Evolutionary conservation across 2,113 vertebrate genomes (phyloP).

Genomic region (Lucifuga dentata): DNA sequence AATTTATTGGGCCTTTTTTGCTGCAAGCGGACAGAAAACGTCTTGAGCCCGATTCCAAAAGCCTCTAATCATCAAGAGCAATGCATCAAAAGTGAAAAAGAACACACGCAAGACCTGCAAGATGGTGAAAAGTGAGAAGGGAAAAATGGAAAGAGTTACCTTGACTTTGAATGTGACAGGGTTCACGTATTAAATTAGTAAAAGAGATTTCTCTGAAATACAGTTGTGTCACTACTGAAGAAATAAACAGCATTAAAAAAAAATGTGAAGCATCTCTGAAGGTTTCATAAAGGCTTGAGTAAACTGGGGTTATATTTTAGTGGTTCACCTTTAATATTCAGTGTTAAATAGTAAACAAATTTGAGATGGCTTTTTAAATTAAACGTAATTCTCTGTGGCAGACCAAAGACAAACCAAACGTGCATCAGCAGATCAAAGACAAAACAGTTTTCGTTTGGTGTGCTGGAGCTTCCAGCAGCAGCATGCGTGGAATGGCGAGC

Average conservation of each 20-base stretch:
- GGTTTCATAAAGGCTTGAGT: too few relatives aligned
- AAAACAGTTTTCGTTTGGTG: conserved; percentile 55
- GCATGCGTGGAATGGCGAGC: conserved; percentile 58
- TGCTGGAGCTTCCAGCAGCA: conserved; percentile 61
- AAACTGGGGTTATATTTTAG: too few relatives aligned
- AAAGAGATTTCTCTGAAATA: neutral
- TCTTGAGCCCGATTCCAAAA: conserved; percentile 49
- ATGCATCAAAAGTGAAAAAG: conserved; percentile 47
- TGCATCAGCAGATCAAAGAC: conserved; percentile 72
- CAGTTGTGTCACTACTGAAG: too few relatives aligned
- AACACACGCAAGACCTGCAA: conserved; percentile 23
- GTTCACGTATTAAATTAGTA: neutral
- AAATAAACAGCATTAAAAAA: too few relatives aligned
- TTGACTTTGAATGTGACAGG: neutral
- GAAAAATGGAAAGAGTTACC: neutral
- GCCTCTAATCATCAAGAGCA: conserved; percentile 61
- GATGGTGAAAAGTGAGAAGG: neutral
- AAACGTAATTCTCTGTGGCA: conserved; percentile 34
- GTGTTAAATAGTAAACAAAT: too few relatives aligned
- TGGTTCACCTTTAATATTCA: too few relatives aligned
- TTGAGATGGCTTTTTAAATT: conserved; percentile 12
- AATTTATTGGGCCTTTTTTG: conserved; percentile 43
- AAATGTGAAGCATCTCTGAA: too few relatives aligned
- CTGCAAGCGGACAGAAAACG: conserved; percentile 44
- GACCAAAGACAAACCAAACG: conserved; percentile 68